phyloP scores from a whole-genome alignment of 2,113 vertebrate species.

The Catagonus wagneri region DNA sequence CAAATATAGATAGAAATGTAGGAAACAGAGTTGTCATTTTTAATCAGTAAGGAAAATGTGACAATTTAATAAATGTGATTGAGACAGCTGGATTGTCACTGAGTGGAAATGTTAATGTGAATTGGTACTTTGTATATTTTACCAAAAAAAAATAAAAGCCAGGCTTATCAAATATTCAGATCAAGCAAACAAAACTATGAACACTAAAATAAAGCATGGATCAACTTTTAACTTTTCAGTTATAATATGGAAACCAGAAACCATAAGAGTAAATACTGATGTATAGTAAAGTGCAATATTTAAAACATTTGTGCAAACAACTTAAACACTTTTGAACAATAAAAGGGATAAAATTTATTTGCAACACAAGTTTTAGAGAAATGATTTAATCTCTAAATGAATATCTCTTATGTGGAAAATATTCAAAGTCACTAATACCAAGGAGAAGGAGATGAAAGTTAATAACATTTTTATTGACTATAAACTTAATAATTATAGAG shows the following conservation, averaged over 20 bases:
- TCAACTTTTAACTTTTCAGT: not conserved
- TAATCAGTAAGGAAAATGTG: not conserved
- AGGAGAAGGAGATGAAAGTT: not conserved
- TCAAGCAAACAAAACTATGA: not conserved
- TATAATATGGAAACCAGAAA: not conserved
- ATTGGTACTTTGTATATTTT: not conserved
- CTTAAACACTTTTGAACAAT: not conserved
- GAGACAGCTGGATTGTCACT: not conserved
- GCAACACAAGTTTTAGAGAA: not conserved
- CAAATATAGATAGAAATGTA: not conserved
- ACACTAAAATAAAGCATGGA: not conserved
- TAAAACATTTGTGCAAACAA: not conserved
- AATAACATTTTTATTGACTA: not conserved
- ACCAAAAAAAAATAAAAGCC: not conserved
- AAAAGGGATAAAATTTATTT: not conserved
- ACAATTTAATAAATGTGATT: not conserved
- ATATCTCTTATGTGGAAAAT: not conserved
- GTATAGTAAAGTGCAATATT: not conserved
- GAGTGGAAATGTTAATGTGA: not conserved
- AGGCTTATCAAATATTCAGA: not conserved
- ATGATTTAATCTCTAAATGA: not conserved
- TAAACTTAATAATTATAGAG: not conserved
- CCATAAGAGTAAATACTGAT: not conserved
- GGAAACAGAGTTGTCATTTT: not conserved
- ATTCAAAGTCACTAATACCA: not conserved